Base-by-base conservation (phyloP, 2,113 vertebrate species). In the Mesoclemmys tuberculata region DNA sequence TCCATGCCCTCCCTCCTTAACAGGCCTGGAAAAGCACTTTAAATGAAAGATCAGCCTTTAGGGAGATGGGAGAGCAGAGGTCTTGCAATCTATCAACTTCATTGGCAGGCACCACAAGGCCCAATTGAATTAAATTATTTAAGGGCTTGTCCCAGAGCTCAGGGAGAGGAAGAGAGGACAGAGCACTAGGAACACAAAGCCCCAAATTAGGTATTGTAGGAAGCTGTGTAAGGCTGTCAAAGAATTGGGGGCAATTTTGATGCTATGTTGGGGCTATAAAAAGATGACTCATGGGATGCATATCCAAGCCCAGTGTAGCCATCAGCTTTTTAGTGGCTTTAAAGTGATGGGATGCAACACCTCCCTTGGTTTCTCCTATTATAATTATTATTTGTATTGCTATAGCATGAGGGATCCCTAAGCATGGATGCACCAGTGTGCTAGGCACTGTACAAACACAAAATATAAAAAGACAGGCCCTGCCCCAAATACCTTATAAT, bases 101-200 rank as follows among this genome's bases (percentile, higher is more conserved):
- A 16, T 80, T 68, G 91, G 91, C 94, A 91, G 93, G 7, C 4
- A 84, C 74, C 85, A 61, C 83, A 27, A 41, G 90, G 80, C 77
- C 93, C 94, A 93, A 94, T 91, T 94, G 93, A 93, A 95, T 94
- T 85, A 95, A 92, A 88, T 54, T 87, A 88, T 93, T 92, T 93
- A 85, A 90, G 88, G 93, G 44, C 88, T 92, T 94, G 74, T 89
- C 93, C 86, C 71, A 52, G 61, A 19, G 16, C 94, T 56, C 87
- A 81, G 58, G 84, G 41, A 83, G 85, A 83, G 92, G 77, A 81
- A 88, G 74, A 31, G 84, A 48, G 82, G 82, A 79, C 54, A 2
- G 26, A 68, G 12, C 48, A 27, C 5, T 6, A 61, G 51, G 74
- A 48, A 61, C 1, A 82, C 10, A 48, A 75, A 46, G 44, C 68